These are phyloP conservation scores for Myotis daubentonii DNA, from an alignment of 2,797 vertebrate species.

Conservation along the genomic window DNA sequence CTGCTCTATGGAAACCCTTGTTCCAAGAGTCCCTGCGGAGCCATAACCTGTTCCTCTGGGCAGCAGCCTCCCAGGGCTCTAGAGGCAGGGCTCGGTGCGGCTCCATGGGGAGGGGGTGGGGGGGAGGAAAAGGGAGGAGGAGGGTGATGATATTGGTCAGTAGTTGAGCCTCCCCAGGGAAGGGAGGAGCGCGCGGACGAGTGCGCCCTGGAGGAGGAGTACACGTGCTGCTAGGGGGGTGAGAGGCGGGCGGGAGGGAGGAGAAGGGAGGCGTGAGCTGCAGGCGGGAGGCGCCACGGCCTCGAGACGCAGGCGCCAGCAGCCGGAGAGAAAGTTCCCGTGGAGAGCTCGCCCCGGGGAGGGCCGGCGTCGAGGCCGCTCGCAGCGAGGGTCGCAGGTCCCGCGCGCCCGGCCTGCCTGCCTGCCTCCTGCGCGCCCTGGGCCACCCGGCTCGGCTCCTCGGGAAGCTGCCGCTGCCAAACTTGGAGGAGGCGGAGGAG, in stretches of 20 bases:
- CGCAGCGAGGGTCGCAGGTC: background rate
- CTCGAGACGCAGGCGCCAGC: slow-evolving; percentile 72
- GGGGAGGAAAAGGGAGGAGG: background rate
- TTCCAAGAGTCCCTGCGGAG: background rate
- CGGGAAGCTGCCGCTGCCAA: background rate
- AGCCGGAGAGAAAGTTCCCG: slow-evolving; percentile 81
- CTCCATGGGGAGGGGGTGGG: background rate
- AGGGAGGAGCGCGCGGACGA: background rate
- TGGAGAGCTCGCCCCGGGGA: background rate
- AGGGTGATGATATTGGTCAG: slow-evolving; percentile 55
- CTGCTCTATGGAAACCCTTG: background rate
- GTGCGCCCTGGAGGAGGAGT: slow-evolving; percentile 58
- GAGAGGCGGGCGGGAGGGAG: slow-evolving; percentile 47
- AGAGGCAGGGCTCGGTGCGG: background rate
- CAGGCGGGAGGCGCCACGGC: slow-evolving; percentile 64
- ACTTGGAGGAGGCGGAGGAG: slow-evolving; percentile 64
- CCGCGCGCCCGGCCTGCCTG: background rate
- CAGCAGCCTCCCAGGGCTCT: background rate
- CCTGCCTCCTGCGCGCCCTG: background rate
- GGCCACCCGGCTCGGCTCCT: background rate
- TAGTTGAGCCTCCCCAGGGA: slow-evolving; percentile 4
- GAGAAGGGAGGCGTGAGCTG: slow-evolving; percentile 46
- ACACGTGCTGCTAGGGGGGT: slow-evolving; percentile 64
- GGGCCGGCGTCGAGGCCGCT: background rate
- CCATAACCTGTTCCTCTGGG: slow-evolving; percentile 17